These are phyloP conservation scores for Patella ulyssiponensis DNA, from an alignment of 2,888 invertebrate species.

Conservation along the genomic window DNA sequence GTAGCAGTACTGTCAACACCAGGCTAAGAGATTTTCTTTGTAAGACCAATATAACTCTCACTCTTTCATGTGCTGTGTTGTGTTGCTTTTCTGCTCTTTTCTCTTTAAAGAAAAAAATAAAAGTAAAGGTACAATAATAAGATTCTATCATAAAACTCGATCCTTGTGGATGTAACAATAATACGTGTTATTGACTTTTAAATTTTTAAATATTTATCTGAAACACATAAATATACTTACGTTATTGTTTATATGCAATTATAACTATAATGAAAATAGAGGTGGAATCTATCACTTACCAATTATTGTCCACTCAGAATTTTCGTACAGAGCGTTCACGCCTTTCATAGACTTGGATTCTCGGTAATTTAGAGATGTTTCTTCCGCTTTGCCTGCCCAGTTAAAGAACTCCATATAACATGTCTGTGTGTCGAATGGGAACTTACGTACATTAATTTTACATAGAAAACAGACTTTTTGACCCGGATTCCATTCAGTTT, in stretches of 20 bases:
- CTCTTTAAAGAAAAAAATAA: background rate
- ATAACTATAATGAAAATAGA: background rate
- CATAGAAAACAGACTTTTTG: background rate
- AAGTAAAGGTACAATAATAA: too few relatives aligned
- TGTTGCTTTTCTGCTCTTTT: background rate
- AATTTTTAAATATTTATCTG: too few relatives aligned
- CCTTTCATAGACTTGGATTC: background rate
- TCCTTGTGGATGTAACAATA: too few relatives aligned
- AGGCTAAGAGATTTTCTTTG: conserved; percentile 1
- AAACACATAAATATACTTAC: too few relatives aligned
- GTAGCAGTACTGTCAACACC: background rate
- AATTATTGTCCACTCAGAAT: conserved; percentile 1
- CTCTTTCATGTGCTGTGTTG: background rate
- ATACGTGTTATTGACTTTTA: too few relatives aligned
- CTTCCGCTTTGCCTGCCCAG: background rate
- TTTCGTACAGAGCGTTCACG: background rate
- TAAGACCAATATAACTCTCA: background rate
- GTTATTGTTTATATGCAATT: too few relatives aligned
- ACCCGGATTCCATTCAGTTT: background rate
- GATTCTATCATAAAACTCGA: too few relatives aligned
- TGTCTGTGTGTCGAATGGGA: background rate
- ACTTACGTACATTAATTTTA: conserved; percentile 1
- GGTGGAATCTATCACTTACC: background rate
- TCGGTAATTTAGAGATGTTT: background rate
- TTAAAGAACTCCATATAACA: conserved; percentile 3